Evolutionary conservation across 2,113 vertebrate genomes (phyloP).

Genomic region (Lophotis ruficrista): DNA sequence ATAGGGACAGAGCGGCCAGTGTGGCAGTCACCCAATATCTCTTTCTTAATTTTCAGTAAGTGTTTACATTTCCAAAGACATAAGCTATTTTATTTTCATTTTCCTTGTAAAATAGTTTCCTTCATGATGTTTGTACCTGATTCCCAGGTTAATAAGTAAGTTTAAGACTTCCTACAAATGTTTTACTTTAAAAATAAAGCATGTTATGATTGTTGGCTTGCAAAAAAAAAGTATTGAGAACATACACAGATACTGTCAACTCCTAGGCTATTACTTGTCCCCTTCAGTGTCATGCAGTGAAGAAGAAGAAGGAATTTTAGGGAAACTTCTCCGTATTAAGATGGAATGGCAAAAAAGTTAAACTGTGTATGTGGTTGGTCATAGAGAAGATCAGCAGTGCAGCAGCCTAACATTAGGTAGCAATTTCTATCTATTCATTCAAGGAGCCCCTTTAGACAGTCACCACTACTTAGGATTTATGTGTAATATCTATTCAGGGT

Average conservation of each 20-base stretch:
- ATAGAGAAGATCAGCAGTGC: neutral
- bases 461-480: neutral
- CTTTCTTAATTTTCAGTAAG: neutral
- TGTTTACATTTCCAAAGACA: neutral
- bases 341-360: neutral
- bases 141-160: neutral
- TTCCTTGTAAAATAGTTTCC: neutral
- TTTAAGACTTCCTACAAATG: neutral
- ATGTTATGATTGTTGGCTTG: neutral
- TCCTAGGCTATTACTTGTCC: neutral
- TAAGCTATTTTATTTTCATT: neutral
- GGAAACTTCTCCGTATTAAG: neutral
- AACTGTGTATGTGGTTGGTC: fast-evolving
- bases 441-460: neutral
- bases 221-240: neutral
- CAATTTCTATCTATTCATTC: neutral
- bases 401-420: neutral
- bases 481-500: neutral
- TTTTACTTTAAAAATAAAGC: constrained; percentile 5
- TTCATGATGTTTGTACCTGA: neutral
- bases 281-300: neutral
- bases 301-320: neutral
- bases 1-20: neutral
- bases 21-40: neutral
- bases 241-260: neutral